Conservation (phyloP, 2,888 invertebrate species). For the Vannuccia rotundouncinata region DNA sequence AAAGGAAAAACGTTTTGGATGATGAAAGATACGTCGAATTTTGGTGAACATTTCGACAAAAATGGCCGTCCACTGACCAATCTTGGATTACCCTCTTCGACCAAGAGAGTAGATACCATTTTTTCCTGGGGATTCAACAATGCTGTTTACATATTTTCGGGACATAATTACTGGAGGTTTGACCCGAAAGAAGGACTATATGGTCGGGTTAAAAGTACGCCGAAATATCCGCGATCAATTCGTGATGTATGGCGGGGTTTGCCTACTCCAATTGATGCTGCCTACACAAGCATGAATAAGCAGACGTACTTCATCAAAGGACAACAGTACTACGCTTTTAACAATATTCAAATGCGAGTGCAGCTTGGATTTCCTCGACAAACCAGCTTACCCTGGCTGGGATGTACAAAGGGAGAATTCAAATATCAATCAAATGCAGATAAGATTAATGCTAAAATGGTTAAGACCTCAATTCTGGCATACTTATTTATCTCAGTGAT, state of each 20-base stretch:
- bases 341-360: no score
- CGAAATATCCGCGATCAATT: slow-evolving; percentile 75
- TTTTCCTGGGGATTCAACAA: slow-evolving; percentile 23
- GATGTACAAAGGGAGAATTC: no score
- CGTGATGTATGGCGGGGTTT: slow-evolving; percentile 84
- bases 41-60: neutral
- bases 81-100: slow-evolving; percentile 68
- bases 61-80: slow-evolving; percentile 58
- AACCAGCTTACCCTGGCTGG: no score
- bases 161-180: slow-evolving; percentile 31
- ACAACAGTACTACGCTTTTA: slow-evolving; percentile 6
- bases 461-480: no score
- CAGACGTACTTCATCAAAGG: slow-evolving; percentile 46
- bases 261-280: slow-evolving; percentile 76
- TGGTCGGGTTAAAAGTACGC: slow-evolving; percentile 60
- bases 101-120: slow-evolving; percentile 63
- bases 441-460: no score
- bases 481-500: no score
- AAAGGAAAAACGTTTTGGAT: neutral
- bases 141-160: slow-evolving; percentile 31
- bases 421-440: no score
- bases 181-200: neutral
- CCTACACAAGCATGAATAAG: slow-evolving; percentile 82
- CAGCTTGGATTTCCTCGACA: no score
- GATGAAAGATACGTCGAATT: neutral